Base-by-base conservation (phyloP, 2,113 vertebrate genomes). In the Corydoras maculifer region DNA sequence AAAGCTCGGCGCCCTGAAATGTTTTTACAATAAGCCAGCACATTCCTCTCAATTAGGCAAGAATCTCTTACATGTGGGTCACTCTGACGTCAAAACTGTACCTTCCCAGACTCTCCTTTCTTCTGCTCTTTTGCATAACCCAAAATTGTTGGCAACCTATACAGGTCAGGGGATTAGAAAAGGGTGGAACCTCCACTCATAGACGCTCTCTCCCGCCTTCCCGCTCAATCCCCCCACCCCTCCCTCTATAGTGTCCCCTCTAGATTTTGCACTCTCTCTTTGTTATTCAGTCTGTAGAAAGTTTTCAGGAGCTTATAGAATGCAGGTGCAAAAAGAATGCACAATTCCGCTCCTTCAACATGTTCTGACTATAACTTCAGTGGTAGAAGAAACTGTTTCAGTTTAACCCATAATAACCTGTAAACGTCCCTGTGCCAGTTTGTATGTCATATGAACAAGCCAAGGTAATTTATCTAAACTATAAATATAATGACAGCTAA, bases 1-100 rank as follows among this genome's bases (percentile, higher is more conserved):
- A 82, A 78, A 75, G 67, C 77, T 80, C 78, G 58, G 74, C 74
- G 75, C 77, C 78, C 75, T 69, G 65, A 74, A 85, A 62, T 58
- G 50, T 68, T 72, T 74, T 63, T 76, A 87, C 84, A 86, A 86
- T 82, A 85, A 84, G 78, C 83, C 83, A 81, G 82, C 32, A 81
- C 85, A 88, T 89, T 88, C 85, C 79, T 74, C 68, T 76, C 83
- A 84, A 87, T 89, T 88, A 89, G 81, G 78, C 83, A 87, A 84
- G 84, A 88, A 88, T 86, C 77, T 85, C 86, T 88, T 83, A 86
- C 87, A 88, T 89, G 85, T 87, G 88, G 87, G 80, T 85, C 83
- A 77, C 85, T 87, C 87, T 90, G 89, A 90, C 88, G 88, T 91
- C 87, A 90, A 89, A 83, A 76, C 76, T 83, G 84, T 85, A 88